These are phyloP conservation scores for Aegithalos caudatus DNA, from an alignment of 2,113 vertebrate genomes.

Conservation along the genomic window DNA sequence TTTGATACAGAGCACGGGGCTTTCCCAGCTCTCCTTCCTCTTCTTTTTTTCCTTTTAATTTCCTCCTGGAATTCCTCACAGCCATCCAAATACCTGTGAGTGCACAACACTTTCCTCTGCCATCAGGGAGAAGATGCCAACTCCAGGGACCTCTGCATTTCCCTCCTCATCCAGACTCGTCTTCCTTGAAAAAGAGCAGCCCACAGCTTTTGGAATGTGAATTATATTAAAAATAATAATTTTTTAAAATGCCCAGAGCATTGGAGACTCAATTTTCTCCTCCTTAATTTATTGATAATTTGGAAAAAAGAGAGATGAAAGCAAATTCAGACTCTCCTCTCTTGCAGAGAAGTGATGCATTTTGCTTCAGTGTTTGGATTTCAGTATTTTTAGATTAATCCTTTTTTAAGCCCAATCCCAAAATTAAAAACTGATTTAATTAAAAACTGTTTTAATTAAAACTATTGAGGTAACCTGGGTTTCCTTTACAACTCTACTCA, in stretches of 20 bases:
- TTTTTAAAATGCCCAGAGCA: background rate
- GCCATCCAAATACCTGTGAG: background rate
- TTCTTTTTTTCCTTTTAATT: background rate
- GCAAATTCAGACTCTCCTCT: background rate
- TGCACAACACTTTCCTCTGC: background rate
- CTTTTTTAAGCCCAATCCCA: background rate
- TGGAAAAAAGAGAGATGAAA: background rate
- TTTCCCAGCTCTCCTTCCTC: background rate
- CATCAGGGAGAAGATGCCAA: background rate
- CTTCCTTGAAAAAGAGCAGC: background rate
- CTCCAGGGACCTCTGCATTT: background rate
- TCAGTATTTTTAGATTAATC: background rate
- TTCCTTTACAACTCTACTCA: background rate
- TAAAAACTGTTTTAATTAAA: background rate
- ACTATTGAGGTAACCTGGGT: rapidly evolving
- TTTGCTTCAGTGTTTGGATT: background rate
- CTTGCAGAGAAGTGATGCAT: background rate
- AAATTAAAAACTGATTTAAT: background rate
- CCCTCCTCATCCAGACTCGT: background rate
- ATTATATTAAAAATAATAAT: background rate
- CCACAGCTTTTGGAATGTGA: background rate
- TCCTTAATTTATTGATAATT: background rate
- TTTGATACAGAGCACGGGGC: background rate
- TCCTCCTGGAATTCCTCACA: background rate
- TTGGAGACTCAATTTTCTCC: background rate